These are phyloP conservation scores for Mythimna ferrago DNA, from an alignment of 2,888 invertebrate species.

Conservation along the genomic window DNA sequence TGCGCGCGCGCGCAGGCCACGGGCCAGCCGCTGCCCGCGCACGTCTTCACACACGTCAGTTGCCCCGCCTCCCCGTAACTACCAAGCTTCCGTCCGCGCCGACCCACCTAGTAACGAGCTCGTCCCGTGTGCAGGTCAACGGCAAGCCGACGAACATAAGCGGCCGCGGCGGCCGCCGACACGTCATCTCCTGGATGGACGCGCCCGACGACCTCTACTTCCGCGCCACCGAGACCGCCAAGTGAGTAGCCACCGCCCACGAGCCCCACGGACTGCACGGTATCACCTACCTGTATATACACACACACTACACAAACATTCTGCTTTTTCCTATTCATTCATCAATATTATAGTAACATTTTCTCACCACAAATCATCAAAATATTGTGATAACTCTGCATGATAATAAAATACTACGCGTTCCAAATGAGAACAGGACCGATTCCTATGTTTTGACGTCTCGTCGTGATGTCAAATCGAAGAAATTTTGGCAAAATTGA, in stretches of 20 bases:
- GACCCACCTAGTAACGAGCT: slow-evolving; percentile 45
- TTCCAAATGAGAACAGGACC: no score
- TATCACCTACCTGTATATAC: slow-evolving; percentile 22
- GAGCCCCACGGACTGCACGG: slow-evolving; percentile 12
- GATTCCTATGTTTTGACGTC: no score
- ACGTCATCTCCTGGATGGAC: slow-evolving; percentile 99
- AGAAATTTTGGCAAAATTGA: no score
- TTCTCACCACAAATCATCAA: neutral
- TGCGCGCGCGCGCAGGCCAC: slow-evolving; percentile 92
- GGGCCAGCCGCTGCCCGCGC: slow-evolving; percentile 93
- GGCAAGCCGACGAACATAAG: slow-evolving; percentile 96
- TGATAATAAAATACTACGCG: neutral
- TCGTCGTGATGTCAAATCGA: no score
- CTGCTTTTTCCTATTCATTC: neutral
- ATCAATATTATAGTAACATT: neutral
- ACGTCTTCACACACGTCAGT: slow-evolving; percentile 92
- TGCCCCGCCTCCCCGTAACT: slow-evolving; percentile 26
- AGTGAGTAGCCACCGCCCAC: slow-evolving; percentile 91
- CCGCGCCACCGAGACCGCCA: slow-evolving; percentile 97
- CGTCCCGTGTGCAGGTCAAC: slow-evolving; percentile 90
- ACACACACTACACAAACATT: neutral
- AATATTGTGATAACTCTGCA: neutral
- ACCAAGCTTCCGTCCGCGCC: slow-evolving; percentile 22
- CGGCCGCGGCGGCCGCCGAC: slow-evolving; percentile 95
- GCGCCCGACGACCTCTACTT: slow-evolving; percentile 99